Evolutionary conservation across 2,888 invertebrate genomes (phyloP), one percentile per base, ranked within the genome.

Genomic region (Orthosia incerta): DNA sequence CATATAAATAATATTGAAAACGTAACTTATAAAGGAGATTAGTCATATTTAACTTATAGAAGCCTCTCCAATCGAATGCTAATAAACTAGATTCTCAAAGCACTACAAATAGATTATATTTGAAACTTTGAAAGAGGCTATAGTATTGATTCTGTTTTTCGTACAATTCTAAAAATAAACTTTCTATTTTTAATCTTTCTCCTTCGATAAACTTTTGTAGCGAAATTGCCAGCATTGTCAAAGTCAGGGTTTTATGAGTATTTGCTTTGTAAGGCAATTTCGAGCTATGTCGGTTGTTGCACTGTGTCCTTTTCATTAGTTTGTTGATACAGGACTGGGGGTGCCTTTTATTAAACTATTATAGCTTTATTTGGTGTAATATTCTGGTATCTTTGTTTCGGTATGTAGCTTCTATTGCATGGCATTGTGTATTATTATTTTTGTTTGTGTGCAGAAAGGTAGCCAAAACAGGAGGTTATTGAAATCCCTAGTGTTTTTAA

Each of bases 241-340:
- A 57, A 57, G 12, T 46, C 50, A 53, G 3, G 46, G 13, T 57
- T 67, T 77, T 39, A 46, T 57, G 18, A 53, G 39, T 71, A 62
- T 53, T 75, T 71, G 56, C 39, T 55, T 26, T 74, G 74, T 63
- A 20, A 46, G 13, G 31, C 39, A 60, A 60, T 56, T 70, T 48
- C 20, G 48, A 64, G 60, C 39, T 11, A n/a, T 51, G n/a, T 63
- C 18, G 55, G 50, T 71, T 71, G 61, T 62, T 61, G 71, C 69
- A 75, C 62, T 31, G 18, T 16, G 60, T 61, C 65, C 65, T 46
- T 76, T 80, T 76, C 20, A 59, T 66, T 56, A 39, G 39, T 76
- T 23, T 77, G 62, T 81, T 81, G 45, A 26, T 31, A 81, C 56
- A 71, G 77, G 77, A 79, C 66, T 39, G 18, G 18, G 5, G 9